These are phyloP conservation scores for Sylvilagus bachmani DNA, from an alignment of 2,113 vertebrate genomes.

Conservation along the genomic window DNA sequence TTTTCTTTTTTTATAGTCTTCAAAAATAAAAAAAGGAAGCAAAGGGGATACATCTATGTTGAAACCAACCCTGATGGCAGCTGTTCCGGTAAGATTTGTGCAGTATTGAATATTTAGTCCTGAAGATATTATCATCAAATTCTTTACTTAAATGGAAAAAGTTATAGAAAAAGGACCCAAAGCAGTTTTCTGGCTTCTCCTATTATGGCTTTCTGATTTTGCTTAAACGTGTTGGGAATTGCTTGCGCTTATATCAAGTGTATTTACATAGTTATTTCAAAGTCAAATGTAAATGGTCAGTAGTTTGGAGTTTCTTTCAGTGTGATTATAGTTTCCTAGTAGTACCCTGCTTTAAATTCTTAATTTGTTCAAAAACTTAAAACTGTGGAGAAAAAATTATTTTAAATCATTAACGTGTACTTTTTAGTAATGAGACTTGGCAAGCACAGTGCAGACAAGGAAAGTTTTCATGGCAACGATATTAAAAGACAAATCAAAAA, in stretches of 20 bases:
- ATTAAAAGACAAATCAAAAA: background rate
- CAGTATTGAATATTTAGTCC: background rate
- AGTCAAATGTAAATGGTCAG: background rate
- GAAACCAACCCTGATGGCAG: constrained; percentile 96
- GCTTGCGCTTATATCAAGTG: background rate
- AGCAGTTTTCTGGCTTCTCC: background rate
- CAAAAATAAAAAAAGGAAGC: constrained; percentile 99
- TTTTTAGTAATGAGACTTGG: background rate
- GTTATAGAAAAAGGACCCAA: background rate
- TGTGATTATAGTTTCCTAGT: background rate
- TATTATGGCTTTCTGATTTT: background rate
- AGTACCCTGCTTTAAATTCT: background rate
- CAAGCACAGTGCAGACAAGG: background rate
- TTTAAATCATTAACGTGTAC: background rate
- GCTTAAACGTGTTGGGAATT: background rate
- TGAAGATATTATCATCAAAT: background rate
- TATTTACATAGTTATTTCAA: background rate
- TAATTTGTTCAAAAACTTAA: constrained; percentile 32
- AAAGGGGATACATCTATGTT: constrained; percentile 94
- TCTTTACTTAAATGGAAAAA: background rate
- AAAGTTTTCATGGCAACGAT: background rate
- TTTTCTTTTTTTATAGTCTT: constrained; percentile 90
- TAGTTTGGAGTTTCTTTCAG: background rate
- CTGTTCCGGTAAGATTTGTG: constrained; percentile 93
- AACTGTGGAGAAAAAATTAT: background rate